These are phyloP conservation scores for Lasioglossum zephyrum DNA, from an alignment of 2,888 invertebrate species.

Conservation along the genomic window DNA sequence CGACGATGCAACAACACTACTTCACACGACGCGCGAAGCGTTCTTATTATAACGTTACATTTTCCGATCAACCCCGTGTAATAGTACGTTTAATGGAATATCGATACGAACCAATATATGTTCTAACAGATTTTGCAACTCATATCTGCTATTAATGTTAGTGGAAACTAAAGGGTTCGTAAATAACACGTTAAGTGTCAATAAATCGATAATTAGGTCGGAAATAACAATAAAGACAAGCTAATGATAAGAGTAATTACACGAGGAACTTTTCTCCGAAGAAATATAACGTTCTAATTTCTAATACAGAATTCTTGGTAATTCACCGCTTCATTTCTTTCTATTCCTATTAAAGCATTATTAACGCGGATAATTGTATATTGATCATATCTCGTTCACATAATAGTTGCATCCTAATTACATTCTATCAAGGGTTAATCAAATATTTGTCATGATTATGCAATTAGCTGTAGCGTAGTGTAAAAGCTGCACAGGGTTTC, in stretches of 20 bases:
- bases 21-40: conserved; percentile 16
- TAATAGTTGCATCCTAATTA: background rate
- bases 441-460: conserved; percentile 10
- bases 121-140: conserved; percentile 54
- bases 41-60: conserved; percentile 48
- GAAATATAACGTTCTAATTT: conserved; percentile 11
- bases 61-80: conserved; percentile 35
- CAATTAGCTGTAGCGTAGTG: conserved; percentile 19
- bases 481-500: conserved; percentile 33
- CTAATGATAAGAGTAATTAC: conserved; percentile 32
- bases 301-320: background rate
- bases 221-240: conserved; percentile 39
- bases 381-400: background rate
- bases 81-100: conserved; percentile 45
- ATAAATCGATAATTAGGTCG: conserved; percentile 52
- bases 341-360: background rate
- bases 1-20: conserved; percentile 21
- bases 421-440: background rate
- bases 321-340: background rate
- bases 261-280: background rate
- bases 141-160: conserved; percentile 51
- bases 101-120: conserved; percentile 36
- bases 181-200: conserved; percentile 57
- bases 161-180: conserved; percentile 54
- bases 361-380: background rate